Base-by-base conservation (phyloP, 1,140 invertebrate genomes). In the Semibalanus balanoides region DNA sequence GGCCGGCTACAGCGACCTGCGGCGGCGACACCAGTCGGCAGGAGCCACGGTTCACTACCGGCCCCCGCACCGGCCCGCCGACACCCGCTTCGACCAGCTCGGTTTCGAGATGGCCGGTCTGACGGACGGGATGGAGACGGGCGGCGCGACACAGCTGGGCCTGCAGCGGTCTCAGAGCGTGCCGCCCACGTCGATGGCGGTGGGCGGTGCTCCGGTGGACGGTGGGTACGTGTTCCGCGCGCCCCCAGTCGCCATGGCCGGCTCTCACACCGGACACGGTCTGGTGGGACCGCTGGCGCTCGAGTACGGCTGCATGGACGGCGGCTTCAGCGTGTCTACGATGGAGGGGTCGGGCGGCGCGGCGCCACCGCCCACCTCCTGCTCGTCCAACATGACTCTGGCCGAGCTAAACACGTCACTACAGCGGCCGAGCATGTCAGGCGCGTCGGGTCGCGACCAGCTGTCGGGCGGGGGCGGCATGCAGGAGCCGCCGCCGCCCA, bases 11-110 rank as follows among this genome's bases (percentile, higher is more conserved):
- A 77, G 74, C 40, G 81, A 81, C 70, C 74, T 80, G 69, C 78
- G 81, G 3, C 72, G 81, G 3, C 78, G 81, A 25, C 81, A 81
- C 76, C 79, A 80, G 76, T 81, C 81, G n/a, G 81, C 80, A 19
- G 81, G 80, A 5, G 78, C 79, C 28, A 78, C 78, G 9, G 78
- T 81, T 11, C 79, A 78, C 30, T 78, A 81, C 51, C 79, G 78
- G 27, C 76, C 76, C n/a, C 77, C 78, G 29, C 76, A 76, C 76
- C 74, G 76, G 75, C 30, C 29, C 74, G 76, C 28, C 64, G 72
- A 17, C 31, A 29, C 22, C 31, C 74, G 22, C 30, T 76, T 73
- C 70, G 75, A 78, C 64, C 76, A 70, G 35, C 74, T 76, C 69
- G 76, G 64, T 72, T 76, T 73, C 29, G 76, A 78, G 31, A 76